Base-by-base conservation (phyloP, 2,113 vertebrate species). In the Alethe diademata region DNA sequence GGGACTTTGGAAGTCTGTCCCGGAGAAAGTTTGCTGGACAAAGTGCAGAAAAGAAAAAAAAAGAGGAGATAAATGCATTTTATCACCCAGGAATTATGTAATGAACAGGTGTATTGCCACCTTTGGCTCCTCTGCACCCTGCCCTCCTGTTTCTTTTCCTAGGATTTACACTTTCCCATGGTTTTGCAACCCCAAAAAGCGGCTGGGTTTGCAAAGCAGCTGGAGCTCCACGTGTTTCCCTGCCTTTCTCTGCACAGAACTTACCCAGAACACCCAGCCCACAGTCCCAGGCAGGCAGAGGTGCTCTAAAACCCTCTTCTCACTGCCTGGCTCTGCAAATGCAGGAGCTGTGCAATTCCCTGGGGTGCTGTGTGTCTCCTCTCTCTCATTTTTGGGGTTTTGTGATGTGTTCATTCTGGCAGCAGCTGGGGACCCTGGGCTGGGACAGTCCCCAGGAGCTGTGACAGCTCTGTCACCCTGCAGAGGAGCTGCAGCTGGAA, bases 241-340 rank as follows among this genome's bases (percentile, higher is more conserved):
- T 19, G 3, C 35, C 24, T 53, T 18, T 5, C 16, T 51, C 33
- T 13, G n/a, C 29, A 7, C 15, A n/a, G 78, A 14, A 45, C 53
- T 45, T 4, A 4, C 26, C 73, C 36, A 29, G 36, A 54, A 11
- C 12, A 9, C 20, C 5, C 85, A 66, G 38, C 29, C 14, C 67
- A 4, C 15, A 2, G 19, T 8, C 22, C 50, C 33, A 14, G 56
- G 38, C 19, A 29, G 26, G n/a, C 31, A 60, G 45, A 5, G 51
- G 4, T 14, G 58, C 10, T 7, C 12, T 12, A 0, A 0, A 10
- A 26, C 9, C 33, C 56, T 7, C 1, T 14, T 35, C 40, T 47
- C 40, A 3, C 40, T 31, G 48, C 66, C 35, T 14, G 65, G 45
- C 9, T 28, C 35, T 18, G 29, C 33, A 33, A 28, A 16, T 1